These are phyloP conservation scores for Pandemis heparana DNA, from an alignment of 2,888 invertebrate species.

Conservation along the genomic window DNA sequence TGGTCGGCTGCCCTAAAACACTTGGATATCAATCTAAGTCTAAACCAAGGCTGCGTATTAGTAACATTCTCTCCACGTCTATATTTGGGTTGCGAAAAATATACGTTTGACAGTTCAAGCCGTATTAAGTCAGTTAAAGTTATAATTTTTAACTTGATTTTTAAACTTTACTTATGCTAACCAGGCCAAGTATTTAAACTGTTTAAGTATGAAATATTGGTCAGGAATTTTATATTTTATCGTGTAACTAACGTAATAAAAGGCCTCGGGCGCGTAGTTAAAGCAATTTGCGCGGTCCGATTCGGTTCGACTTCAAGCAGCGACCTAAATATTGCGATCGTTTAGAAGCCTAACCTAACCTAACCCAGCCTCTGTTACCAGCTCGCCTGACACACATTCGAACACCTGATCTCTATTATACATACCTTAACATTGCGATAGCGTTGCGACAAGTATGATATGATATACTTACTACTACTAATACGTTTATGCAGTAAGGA, in stretches of 20 bases:
- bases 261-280: conserved; percentile 54
- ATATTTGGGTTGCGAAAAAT: conserved; percentile 39
- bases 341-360: conserved; percentile 55
- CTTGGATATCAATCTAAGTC: conserved; percentile 55
- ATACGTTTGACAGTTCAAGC: conserved; percentile 17
- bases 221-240: conserved; percentile 49
- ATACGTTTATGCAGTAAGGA: conserved; percentile 13
- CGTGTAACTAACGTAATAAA: conserved; percentile 54
- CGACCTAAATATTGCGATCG: conserved; percentile 57
- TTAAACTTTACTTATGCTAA: conserved; percentile 29
- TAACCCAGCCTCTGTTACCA: conserved; percentile 51
- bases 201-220: conserved; percentile 22
- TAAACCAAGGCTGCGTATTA: conserved; percentile 32
- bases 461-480: conserved; percentile 9
- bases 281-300: conserved; percentile 61
- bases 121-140: conserved; percentile 7
- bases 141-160: conserved; percentile 34
- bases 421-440: conserved; percentile 39
- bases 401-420: conserved; percentile 47
- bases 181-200: conserved; percentile 26
- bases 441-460: conserved; percentile 28
- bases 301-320: conserved; percentile 51
- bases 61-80: conserved; percentile 34
- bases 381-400: conserved; percentile 58
- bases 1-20: conserved; percentile 65